Conservation (phyloP, 2,888 invertebrate genomes). For the Leucoptera coffeella region DNA sequence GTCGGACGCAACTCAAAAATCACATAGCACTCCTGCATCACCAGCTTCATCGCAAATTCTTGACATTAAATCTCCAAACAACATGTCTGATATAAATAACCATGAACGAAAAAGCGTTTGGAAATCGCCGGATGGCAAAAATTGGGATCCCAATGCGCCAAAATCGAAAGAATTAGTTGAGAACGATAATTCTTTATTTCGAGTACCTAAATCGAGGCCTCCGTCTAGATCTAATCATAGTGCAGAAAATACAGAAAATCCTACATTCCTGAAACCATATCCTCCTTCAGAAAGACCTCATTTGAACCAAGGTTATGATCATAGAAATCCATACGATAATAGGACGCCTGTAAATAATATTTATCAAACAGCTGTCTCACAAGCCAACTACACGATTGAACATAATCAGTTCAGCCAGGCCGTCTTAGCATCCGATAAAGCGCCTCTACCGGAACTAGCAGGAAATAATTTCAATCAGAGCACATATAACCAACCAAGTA, state of each 20-base stretch:
- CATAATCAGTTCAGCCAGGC: slow-evolving; percentile 31
- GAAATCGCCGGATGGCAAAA: slow-evolving; percentile 42
- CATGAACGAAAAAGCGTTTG: slow-evolving; percentile 29
- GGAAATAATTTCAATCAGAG: slow-evolving; percentile 39
- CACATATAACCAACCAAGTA: slow-evolving; percentile 25
- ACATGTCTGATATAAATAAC: slow-evolving; percentile 14
- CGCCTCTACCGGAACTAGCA: slow-evolving; percentile 20
- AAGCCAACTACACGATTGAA: slow-evolving; percentile 29
- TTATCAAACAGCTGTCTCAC: slow-evolving; percentile 19
- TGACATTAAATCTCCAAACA: slow-evolving; percentile 34
- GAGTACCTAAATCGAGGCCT: slow-evolving; percentile 59
- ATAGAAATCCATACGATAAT: slow-evolving; percentile 35
- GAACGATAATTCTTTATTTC: slow-evolving; percentile 49
- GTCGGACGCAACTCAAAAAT: slow-evolving; percentile 37
- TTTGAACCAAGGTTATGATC: slow-evolving; percentile 32
- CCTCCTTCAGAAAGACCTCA: slow-evolving; percentile 49
- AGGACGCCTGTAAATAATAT: slow-evolving; percentile 14
- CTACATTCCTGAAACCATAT: slow-evolving; percentile 59
- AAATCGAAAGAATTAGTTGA: slow-evolving; percentile 25
- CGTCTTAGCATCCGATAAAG: slow-evolving; percentile 17
- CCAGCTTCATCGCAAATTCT: slow-evolving; percentile 26
- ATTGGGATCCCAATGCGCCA: slow-evolving; percentile 13
- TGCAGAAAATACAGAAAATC: slow-evolving; percentile 38
- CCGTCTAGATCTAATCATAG: slow-evolving; percentile 53
- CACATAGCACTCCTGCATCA: slow-evolving; percentile 30